Evolutionary conservation across 2,888 invertebrate species (phyloP), one percentile per base, ranked within the genome.

Genomic region (Latrodectus elegans): DNA sequence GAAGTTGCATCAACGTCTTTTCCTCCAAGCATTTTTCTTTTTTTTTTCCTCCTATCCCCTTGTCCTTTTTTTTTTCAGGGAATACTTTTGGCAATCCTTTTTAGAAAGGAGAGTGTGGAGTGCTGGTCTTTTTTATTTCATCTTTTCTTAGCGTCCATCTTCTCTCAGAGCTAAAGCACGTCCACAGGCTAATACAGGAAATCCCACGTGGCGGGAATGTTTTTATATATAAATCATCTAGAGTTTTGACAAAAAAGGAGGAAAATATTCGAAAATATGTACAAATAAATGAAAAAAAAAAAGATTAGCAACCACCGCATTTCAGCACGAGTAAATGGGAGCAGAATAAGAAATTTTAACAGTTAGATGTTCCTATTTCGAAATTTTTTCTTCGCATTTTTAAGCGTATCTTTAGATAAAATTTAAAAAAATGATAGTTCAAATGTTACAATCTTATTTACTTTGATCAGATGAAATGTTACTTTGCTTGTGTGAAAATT

Each of bases 271-370:
- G 38, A 76, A 65, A 65, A 60, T n/a, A 76, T 49, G 67, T 17
- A 17, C 14, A 38, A 1, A n/a, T 22, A 70, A 55, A 60, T 38
- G 55, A 55, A 70, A 53, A 55, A 55, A 70, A 53, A 55, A 22
- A 53, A n/a, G 22, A 53, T 22, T 51, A 11, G 52, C 38, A 70
- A 53, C 17, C 52, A 52, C 53, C 11, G 38, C 6, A 74, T 81
- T 81, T 73, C 51, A 52, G 74, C 67, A 81, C 65, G 81, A n/a
- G 8, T 52, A 51, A 11, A 71, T 72, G 60, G 52, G 22, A 72
- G 22, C 64, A 38, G 80, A 80, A 80, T 80, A 80, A 73, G 52
- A 80, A 80, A 72, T 51, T 52, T 15, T 8, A 22, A n/a, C 14
- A 17, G 17, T 64, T 12, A n/a, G 64, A n/a, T 14, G 49, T 49